Evolutionary conservation across 2,113 vertebrate species (phyloP), one percentile per base, ranked within the genome.

Genomic region (Spea multiplicata): DNA sequence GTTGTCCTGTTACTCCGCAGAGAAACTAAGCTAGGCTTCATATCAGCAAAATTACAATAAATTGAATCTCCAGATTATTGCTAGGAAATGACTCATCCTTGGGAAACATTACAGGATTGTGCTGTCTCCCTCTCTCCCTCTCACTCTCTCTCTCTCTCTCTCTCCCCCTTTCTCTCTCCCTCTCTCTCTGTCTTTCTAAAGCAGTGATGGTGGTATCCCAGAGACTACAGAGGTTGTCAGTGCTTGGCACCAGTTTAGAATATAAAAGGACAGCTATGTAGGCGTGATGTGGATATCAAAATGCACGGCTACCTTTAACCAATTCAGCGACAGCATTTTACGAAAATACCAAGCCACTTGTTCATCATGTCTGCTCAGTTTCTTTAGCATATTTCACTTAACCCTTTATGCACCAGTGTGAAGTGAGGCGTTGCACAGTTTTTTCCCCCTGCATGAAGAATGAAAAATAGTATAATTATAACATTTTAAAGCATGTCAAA

Each of bases 141-240:
- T 30, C 30, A 79, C 83, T 66, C 82, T 65, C 61, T 3, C 14
- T 50, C 65, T 75, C 84, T 30, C 30, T 30, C n/a, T n/a, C n/a
- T n/a, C n/a, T n/a, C n/a, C n/a, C n/a, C n/a, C n/a, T n/a, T n/a
- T n/a, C n/a, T n/a, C n/a, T n/a, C n/a, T n/a, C n/a, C n/a, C n/a
- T n/a, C n/a, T n/a, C n/a, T n/a, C n/a, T n/a, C n/a, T n/a, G n/a
- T n/a, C n/a, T n/a, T n/a, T n/a, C 55, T 59, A 13, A 6, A 3
- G 88, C 78, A 71, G 85, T 86, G 89, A 88, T 76, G 88, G 78
- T 87, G 83, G 6, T 89, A 89, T 93, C 89, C 92, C 88, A 88
- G 90, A 83, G 88, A 90, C 90, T 88, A 68, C 82, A 82, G 91
- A 89, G 83, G 93, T 90, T 94, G 93, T 93, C 91, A 92, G 92